Evolutionary conservation across 2,888 invertebrate species (phyloP).

Genomic region (Lochmaea capreae): DNA sequence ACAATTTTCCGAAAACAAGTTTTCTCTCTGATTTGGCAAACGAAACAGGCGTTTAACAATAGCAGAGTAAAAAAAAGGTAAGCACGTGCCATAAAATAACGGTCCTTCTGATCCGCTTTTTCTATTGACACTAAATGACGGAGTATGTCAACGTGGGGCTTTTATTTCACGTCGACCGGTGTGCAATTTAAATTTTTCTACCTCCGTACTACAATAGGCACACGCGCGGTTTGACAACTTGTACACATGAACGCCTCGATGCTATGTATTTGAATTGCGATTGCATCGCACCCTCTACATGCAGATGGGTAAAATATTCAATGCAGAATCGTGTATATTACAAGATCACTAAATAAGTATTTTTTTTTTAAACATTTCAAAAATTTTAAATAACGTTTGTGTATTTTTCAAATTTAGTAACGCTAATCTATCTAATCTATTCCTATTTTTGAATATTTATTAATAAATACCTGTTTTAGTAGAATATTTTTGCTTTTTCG

Average conservation of each 20-base stretch:
- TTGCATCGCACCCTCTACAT: slow-evolving; percentile 46
- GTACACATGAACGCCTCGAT: slow-evolving; percentile 63
- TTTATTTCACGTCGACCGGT: slow-evolving; percentile 45
- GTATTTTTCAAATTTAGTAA: no score
- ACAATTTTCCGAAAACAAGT: neutral
- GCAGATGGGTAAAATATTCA: slow-evolving; percentile 31
- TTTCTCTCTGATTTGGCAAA: slow-evolving; percentile 1
- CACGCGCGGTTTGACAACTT: slow-evolving; percentile 63
- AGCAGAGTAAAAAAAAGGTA: no score
- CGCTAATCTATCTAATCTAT: no score
- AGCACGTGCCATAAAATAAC: slow-evolving; percentile 42
- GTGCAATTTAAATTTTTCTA: slow-evolving; percentile 46
- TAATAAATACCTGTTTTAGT: no score
- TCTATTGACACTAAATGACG: slow-evolving; percentile 31
- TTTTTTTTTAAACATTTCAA: no score
- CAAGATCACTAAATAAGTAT: neutral
- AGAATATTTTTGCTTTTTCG: no score
- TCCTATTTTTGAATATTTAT: no score
- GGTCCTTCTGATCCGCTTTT: slow-evolving; percentile 29
- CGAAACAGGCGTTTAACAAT: no score
- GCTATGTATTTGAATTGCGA: slow-evolving; percentile 53
- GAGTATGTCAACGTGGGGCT: slow-evolving; percentile 37
- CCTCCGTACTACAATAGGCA: slow-evolving; percentile 53
- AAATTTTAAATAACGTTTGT: no score
- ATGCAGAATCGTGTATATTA: slow-evolving; percentile 29